These are phyloP conservation scores for Pterois miles DNA, from an alignment of 2,797 vertebrate species.

Conservation along the genomic window DNA sequence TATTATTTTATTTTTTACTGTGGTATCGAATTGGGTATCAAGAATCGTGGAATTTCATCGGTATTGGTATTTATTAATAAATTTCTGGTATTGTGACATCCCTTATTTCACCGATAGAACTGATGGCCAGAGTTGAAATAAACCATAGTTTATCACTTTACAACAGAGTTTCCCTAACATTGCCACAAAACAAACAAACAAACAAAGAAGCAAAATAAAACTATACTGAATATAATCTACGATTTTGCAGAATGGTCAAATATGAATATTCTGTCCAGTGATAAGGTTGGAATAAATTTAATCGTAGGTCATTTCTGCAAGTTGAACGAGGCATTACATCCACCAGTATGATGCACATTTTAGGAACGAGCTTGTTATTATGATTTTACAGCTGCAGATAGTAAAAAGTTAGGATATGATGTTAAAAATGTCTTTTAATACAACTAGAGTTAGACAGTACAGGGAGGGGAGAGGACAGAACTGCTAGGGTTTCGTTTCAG, in stretches of 20 bases:
- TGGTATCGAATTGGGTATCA: no score
- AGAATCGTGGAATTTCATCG: no score
- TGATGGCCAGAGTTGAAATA: background rate
- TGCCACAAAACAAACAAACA: background rate
- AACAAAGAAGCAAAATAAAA: no score
- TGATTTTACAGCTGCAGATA: background rate
- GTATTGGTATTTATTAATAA: no score
- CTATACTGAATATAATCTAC: background rate
- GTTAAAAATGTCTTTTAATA: background rate
- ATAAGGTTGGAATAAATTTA: background rate
- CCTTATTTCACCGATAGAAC: no score
- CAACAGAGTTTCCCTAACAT: background rate
- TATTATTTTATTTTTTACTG: no score
- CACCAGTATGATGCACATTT: background rate
- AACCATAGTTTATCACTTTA: no score
- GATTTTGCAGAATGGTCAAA: background rate
- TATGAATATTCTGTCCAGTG: background rate
- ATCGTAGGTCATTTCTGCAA: background rate
- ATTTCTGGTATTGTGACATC: no score
- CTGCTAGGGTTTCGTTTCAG: constrained; percentile 14
- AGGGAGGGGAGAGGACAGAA: background rate
- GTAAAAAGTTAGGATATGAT: background rate
- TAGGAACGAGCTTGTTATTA: background rate
- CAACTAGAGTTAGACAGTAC: background rate
- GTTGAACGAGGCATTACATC: background rate